Evolutionary conservation across 1,140 invertebrate genomes (phyloP), one percentile per base, ranked within the genome.

Genomic region (Drosophila setifemur): DNA sequence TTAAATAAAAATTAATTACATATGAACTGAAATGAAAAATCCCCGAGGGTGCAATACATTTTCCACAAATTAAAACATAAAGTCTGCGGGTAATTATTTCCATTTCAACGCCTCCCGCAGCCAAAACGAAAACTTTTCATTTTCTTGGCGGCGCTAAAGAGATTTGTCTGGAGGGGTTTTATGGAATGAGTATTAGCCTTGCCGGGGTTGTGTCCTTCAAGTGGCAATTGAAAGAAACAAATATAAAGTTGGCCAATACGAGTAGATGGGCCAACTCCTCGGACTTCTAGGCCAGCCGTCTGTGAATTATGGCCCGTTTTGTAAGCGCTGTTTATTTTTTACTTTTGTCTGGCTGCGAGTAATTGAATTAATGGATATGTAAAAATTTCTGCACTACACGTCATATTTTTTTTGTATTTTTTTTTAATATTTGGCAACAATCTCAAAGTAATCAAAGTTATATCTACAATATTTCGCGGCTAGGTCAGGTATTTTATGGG

Each of bases 31-130:
- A 64, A 7, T 40, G n/a, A 39, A 35, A 64, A 48, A 12, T 60
- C 14, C 6, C 4, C 42, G 21, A 61, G 31, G 18, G 31, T 14
- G 14, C 37, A 11, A 23, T 44, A 12, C 26, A 28, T 61, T 47
- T 35, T 37, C 58, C 58, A 28, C 55, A 61, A 64, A 58, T 64
- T 55, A 82, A 68, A 57, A 37, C 54, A 68, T 43, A 28, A 76
- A 72, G 81, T 85, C 81, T 86, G 79, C 66, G 68, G 60, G 64
- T 79, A 86, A 86, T 85, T 85, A 85, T 79, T 86, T 85, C 81
- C 74, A 75, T 64, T 53, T 53, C 70, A 74, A 67, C 79, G 81
- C 81, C 66, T 69, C 54, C 61, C 50, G 37, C 37, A 42, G 49
- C 54, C 35, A 21, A n/a, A 45, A 28, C 37, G 11, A 43, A 78